Base-by-base conservation (phyloP, 2,797 vertebrate genomes). In the Acanthornis magna region DNA sequence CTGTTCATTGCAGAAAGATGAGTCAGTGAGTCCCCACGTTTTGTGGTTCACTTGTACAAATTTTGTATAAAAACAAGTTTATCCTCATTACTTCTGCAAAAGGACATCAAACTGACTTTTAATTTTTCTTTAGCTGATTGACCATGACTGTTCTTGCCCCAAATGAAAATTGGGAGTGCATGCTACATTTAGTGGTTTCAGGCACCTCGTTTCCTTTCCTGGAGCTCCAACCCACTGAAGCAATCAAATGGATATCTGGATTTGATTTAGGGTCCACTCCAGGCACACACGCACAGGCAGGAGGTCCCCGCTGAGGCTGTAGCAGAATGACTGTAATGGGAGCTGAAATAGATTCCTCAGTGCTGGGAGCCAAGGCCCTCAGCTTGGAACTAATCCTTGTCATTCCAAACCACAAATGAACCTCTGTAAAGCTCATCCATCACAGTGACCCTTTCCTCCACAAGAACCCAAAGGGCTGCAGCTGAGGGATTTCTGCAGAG, bases 261-360 rank as follows among this genome's bases (percentile, higher is more conserved):
- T 87, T 85, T 93, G 53, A 92, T 88, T 84, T 84, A 85, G 80
- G 67, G 43, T 40, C 95, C 72, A 47, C 67, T 90, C 74, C 50
- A 53, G 78, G 80, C 58, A 70, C 36, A 79, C 36, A 54, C 11
- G 45, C 18, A 38, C 5, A 66, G 47, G 17, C 67, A 81, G 32
- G 54, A 88, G 29, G 47, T 48, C 45, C 42, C 53, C 0, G 0
- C 0, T 34, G 70, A 84, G 26, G 36, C 30, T 75, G 70, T 1
- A 4, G 47, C 0, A 78, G n/a, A 29, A 12, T 30, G 27, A 50
- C 22, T 51, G 55, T 47, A 76, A 70, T 15, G 34, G 62, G 20
- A 81, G 40, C 32, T 54, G 55, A 85, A 92, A 86, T 0, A 78
- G 11, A 34, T 92, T 95, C 42, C 34, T 72, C n/a, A 36, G 51